Base-by-base conservation (phyloP, 2,888 invertebrate genomes). In the Eubasilissa splendida region DNA sequence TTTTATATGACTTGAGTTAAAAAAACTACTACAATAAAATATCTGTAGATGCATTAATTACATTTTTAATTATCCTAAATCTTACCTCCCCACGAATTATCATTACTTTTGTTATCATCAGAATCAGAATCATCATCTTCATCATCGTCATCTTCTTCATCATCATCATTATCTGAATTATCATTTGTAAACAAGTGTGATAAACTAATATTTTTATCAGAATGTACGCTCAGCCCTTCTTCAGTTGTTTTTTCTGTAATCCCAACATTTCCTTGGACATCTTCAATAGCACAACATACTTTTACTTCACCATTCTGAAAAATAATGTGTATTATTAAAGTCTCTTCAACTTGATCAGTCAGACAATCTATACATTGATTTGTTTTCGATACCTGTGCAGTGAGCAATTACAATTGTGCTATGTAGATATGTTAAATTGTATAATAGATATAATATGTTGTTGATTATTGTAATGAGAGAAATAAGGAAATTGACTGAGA, bases 261-360 rank as follows among this genome's bases (percentile, higher is more conserved):
- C 33, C 71, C 54, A 31, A 22, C 71, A 31, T 14, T 31, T 14
- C 11, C 54, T 71, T 53, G 52, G 22, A 71, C n/a, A 31, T 71
- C 12, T 53, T 71, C 58, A n/a, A 76, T 9, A 50, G 50, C 22
- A 65, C 14, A 14, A 42, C 2, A 2, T 5, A 5, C 42, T 42
- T 42, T 42, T 42, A 42, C 42, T 54, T 76, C 66, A 87, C 87
- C 77, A 42, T 58, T 74, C 74, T 74, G 22, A 74, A 14, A 74
- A 59, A 11, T 3, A 54, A 22, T 22, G 14, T 14, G 10, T 22
- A 22, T 22, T 22, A 22, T 22, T 22, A 22, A 22, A 22, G 22
- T 22, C 22, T 22, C 1, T 1, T 22, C 22, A 22, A 22, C 1
- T 22, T 22, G 22, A 1, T 22, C 22, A 22, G 22, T 22, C 22